These are phyloP conservation scores for Trileptium ribeirensis DNA, from an alignment of 2,888 invertebrate genomes.

Conservation along the genomic window DNA sequence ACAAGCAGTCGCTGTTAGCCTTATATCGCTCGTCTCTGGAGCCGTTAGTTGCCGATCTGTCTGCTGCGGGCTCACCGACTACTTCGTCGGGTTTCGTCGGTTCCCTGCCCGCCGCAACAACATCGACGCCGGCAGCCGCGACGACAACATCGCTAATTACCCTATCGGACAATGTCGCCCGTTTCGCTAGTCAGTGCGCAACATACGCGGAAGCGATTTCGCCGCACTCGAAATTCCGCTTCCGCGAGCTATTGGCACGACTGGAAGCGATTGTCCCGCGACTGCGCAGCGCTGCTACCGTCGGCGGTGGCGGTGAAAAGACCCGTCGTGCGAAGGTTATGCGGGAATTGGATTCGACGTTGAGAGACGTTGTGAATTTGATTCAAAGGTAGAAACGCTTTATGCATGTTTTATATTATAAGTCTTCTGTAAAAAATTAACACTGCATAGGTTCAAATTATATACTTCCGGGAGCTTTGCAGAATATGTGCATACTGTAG, in stretches of 20 bases:
- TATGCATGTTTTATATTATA: too few species aligned
- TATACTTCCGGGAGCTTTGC: too few species aligned
- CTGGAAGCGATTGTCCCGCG: slow-evolving; percentile 45
- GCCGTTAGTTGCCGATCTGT: neutral
- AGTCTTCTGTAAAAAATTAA: too few species aligned
- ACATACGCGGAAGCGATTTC: slow-evolving; percentile 75
- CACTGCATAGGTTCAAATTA: too few species aligned
- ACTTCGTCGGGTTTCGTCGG: neutral
- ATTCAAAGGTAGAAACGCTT: slow-evolving; percentile 44
- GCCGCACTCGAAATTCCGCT: slow-evolving; percentile 78
- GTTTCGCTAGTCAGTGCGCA: slow-evolving; percentile 72
- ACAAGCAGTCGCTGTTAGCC: neutral
- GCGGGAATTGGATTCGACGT: slow-evolving; percentile 41
- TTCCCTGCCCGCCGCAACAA: slow-evolving; percentile 45
- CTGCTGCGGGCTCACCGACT: neutral
- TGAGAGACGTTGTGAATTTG: slow-evolving; percentile 45
- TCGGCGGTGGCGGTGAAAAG: slow-evolving; percentile 28
- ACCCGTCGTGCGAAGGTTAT: slow-evolving; percentile 39
- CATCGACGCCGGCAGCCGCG: slow-evolving; percentile 53
- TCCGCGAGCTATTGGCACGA: slow-evolving; percentile 59
- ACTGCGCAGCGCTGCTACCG: slow-evolving; percentile 39
- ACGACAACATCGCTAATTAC: neutral
- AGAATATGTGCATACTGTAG: too few species aligned
- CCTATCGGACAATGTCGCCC: slow-evolving; percentile 68
- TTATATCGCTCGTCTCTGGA: neutral